Conservation (phyloP, 2,888 invertebrate genomes). For the Argyra leucocephala region DNA sequence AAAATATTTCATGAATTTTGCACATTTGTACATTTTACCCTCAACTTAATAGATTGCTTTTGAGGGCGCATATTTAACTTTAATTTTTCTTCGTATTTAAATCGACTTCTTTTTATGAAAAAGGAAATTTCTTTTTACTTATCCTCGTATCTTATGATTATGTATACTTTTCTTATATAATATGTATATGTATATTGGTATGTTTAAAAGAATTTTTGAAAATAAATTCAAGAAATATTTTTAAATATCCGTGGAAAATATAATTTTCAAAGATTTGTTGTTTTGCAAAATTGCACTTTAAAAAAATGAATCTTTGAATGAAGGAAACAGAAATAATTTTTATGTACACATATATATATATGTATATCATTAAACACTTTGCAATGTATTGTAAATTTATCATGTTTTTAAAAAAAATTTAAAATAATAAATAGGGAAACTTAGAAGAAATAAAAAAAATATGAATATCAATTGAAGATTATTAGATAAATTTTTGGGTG, state of each 20-base stretch:
- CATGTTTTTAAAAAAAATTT: too few relatives aligned
- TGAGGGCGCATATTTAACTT: slow-evolving; percentile 3
- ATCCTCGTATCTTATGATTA: too few relatives aligned
- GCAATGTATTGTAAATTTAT: too few relatives aligned
- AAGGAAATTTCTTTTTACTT: too few relatives aligned
- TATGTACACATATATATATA: not conserved
- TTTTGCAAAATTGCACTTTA: too few relatives aligned
- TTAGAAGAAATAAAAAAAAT: not conserved
- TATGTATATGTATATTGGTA: too few relatives aligned
- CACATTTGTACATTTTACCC: not conserved
- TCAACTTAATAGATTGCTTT: not conserved
- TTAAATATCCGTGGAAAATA: slow-evolving; percentile 6
- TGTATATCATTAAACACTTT: not conserved
- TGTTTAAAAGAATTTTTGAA: not conserved
- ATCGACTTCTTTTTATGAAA: too few relatives aligned
- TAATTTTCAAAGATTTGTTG: not conserved
- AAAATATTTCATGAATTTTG: not conserved
- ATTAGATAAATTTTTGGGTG: not conserved
- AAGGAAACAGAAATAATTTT: not conserved
- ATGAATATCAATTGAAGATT: not conserved
- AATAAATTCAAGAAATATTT: not conserved
- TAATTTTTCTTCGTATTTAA: not conserved
- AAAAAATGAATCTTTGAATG: too few relatives aligned
- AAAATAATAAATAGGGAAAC: too few relatives aligned
- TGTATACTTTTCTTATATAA: too few relatives aligned